Base-by-base conservation (phyloP, 2,797 vertebrate genomes). In the Lutjanus campechanus region DNA sequence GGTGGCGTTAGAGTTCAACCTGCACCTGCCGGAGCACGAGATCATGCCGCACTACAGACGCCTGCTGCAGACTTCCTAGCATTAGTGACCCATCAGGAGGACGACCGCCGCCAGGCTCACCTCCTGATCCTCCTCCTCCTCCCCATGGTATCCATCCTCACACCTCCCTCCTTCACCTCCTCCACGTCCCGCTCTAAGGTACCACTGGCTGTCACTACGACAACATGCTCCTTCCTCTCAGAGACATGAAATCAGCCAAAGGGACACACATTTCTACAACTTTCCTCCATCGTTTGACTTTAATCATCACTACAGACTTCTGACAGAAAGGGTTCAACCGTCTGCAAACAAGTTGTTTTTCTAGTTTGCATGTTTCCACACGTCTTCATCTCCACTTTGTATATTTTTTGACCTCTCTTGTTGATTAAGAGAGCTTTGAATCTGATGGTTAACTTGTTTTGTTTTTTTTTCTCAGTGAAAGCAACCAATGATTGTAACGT, bases 41-140 rank as follows among this genome's bases (percentile, higher is more conserved):
- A 95, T 99, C 93, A 97, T 99, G 98, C 98, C 98, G 0, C 98
- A 99, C 94, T 99, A 98, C 94, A 97, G 98, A 97, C 98, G 98
- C 75, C 91, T 99, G 90, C 93, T 97, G 83, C 98, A 99, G 94
- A 96, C 95, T 84, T 98, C 97, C 96, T 99, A 99, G 96, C 98
- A 50, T 93, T 85, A 91, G 96, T 95, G 93, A 86, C 82, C 90
- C 92, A 53, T 92, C 88, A 88, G 91, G 92, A 90, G 92, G 94
- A 89, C 46, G 20, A 17, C 68, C 62, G 3, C 68, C 62, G 3
- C 63, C 72, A 8, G 67, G 76, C 54, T 78, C 81, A 88, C 77
- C 89, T 91, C 84, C 93, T 92, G 92, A 92, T 91, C 78, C 13
- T 17, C 69, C 2, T 1, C 44, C 44, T 4, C 29, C 55, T 49